phyloP scores from a whole-genome alignment of 2,113 vertebrate genomes.

The Cebidichthys violaceus region DNA sequence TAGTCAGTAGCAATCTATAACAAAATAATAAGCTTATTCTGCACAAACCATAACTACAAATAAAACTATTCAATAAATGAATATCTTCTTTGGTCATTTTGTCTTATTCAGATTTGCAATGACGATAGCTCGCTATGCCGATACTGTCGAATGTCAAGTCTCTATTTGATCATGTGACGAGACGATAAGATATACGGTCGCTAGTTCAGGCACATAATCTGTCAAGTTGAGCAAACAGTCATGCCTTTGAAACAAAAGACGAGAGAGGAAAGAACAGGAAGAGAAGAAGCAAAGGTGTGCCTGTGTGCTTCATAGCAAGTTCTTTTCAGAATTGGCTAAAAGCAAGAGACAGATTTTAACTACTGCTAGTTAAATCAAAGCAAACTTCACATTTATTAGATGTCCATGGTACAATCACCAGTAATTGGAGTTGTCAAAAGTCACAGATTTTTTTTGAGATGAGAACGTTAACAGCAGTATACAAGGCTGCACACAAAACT shows the following conservation, averaged over 20 bases:
- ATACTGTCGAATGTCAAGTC: neutral
- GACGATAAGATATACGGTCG: neutral
- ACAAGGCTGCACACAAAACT: too few species aligned
- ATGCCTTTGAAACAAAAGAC: neutral
- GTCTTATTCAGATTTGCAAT: neutral
- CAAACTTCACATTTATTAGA: conserved; percentile 53
- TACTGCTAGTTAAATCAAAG: neutral
- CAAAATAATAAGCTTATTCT: neutral
- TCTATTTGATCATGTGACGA: neutral
- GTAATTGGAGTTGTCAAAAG: neutral
- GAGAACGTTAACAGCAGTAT: neutral
- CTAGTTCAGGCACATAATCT: neutral
- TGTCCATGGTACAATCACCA: conserved; percentile 22
- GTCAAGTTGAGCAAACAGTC: neutral
- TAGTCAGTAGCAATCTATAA: neutral
- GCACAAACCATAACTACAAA: neutral
- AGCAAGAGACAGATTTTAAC: neutral
- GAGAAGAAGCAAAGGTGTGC: neutral
- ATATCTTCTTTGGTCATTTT: neutral
- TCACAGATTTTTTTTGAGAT: neutral
- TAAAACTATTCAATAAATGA: neutral
- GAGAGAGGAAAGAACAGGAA: neutral
- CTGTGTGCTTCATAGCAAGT: neutral
- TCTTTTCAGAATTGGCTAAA: neutral
- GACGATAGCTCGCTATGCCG: too few species aligned